phyloP scores from a whole-genome alignment of 1,140 invertebrate species.

The Asbolus verrucosus region DNA sequence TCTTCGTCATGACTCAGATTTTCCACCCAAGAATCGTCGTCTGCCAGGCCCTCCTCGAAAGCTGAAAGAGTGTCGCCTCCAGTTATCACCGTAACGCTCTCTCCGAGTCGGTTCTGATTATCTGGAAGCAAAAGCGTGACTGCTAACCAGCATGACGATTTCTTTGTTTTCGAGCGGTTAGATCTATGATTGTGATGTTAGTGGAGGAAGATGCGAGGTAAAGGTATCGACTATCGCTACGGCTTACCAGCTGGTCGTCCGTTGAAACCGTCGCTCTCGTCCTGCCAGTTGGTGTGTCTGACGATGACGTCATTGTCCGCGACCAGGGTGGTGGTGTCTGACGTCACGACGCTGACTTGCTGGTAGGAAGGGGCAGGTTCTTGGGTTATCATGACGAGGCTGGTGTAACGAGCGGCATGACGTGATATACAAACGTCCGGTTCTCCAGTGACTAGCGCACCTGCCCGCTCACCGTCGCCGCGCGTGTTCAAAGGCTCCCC shows the following conservation, averaged over 20 bases:
- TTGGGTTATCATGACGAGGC: constrained; percentile 88
- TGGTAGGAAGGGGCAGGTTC: constrained; percentile 67
- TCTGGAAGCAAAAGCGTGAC: constrained; percentile 52
- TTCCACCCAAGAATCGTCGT: constrained; percentile 90
- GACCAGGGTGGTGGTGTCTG: constrained; percentile 77
- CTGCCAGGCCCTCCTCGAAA: constrained; percentile 84
- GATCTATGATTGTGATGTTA: constrained; percentile 6
- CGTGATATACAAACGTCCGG: constrained; percentile 67
- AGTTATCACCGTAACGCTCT: constrained; percentile 73
- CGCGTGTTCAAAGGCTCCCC: constrained; percentile 50
- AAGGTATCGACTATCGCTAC: background rate
- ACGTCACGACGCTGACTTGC: constrained; percentile 77
- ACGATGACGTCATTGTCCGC: constrained; percentile 68
- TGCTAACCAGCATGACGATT: constrained; percentile 66
- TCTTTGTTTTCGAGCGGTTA: constrained; percentile 39
- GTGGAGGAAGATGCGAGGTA: constrained; percentile 1
- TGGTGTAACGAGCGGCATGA: constrained; percentile 80
- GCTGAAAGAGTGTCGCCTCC: constrained; percentile 74
- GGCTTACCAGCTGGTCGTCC: constrained; percentile 47
- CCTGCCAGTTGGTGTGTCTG: constrained; percentile 68
- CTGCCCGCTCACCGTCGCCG: constrained; percentile 54
- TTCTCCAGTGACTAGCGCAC: constrained; percentile 66
- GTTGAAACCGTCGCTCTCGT: constrained; percentile 18
- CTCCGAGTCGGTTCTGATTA: constrained; percentile 54
- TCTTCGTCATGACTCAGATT: constrained; percentile 82